Evolutionary conservation across 2,888 invertebrate genomes (phyloP).

Genomic region (Galerucella pusilla): DNA sequence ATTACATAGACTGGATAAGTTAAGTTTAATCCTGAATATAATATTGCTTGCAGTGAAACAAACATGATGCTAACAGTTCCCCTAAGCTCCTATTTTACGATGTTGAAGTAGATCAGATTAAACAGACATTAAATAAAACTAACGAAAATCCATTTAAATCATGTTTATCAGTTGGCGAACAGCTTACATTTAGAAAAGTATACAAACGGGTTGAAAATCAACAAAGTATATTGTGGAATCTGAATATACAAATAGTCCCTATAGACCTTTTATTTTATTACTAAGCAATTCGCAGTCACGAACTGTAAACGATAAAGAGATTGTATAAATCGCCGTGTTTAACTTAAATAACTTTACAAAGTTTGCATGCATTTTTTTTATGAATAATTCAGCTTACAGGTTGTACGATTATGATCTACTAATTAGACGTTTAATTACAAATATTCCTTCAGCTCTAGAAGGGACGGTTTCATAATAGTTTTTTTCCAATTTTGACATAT

Average conservation of each 20-base stretch:
- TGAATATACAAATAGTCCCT: constrained; percentile 9
- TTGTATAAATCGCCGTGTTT: constrained; percentile 2
- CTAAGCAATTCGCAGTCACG: constrained; percentile 13
- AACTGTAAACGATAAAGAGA: neutral
- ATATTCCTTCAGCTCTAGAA: no score
- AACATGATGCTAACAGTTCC: constrained; percentile 20
- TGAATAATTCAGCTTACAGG: neutral
- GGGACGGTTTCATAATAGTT: no score
- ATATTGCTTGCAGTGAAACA: constrained; percentile 6
- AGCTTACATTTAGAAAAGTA: constrained; percentile 1
- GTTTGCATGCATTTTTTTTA: constrained; percentile 2
- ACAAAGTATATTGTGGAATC: constrained; percentile 9
- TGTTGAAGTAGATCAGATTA: neutral
- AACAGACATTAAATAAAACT: neutral
- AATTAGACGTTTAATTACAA: no score
- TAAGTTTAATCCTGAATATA: no score
- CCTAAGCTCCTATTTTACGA: neutral
- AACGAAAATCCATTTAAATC: constrained; percentile 11
- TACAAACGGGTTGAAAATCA: neutral
- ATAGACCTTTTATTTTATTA: constrained; percentile 6
- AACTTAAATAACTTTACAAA: neutral
- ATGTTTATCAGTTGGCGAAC: constrained; percentile 9
- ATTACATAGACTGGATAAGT: no score
- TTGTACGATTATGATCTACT: neutral
- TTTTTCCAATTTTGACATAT: no score